These are phyloP conservation scores for Maccullochella peelii DNA, from an alignment of 2,113 vertebrate species.

Conservation along the genomic window DNA sequence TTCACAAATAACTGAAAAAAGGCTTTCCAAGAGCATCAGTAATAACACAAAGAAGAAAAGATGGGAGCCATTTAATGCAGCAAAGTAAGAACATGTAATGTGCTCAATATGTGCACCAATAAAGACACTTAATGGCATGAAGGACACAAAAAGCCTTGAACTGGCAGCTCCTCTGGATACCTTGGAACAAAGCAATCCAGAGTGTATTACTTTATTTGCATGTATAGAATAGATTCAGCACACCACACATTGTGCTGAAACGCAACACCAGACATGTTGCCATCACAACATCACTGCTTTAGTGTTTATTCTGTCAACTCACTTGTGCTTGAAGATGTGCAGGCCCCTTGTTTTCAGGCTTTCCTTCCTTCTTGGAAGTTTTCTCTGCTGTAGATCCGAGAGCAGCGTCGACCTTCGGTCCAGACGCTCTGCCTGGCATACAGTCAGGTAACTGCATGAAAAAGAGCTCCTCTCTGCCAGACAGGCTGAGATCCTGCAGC, in stretches of 20 bases:
- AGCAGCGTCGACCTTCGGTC: neutral
- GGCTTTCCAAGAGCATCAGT: neutral
- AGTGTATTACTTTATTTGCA: neutral
- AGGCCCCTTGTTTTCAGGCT: slow-evolving; percentile 60
- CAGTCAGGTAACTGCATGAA: slow-evolving; percentile 86
- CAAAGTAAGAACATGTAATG: neutral
- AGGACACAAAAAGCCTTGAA: too few species aligned
- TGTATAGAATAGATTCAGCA: neutral
- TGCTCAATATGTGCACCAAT: neutral
- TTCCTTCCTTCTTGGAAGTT: slow-evolving; percentile 61
- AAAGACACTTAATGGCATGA: too few species aligned
- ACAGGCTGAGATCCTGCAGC: slow-evolving; percentile 78
- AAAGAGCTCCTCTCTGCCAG: slow-evolving; percentile 80
- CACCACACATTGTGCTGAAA: neutral
- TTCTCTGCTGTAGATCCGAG: slow-evolving; percentile 30
- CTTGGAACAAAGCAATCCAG: too few species aligned
- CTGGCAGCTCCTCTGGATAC: neutral
- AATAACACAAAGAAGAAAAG: neutral
- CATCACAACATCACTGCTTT: neutral
- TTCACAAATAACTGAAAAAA: neutral
- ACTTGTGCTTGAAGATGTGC: slow-evolving; percentile 67
- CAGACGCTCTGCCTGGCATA: slow-evolving; percentile 66
- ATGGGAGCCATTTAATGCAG: neutral
- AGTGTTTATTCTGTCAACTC: slow-evolving; percentile 22
- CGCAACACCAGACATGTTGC: neutral